Evolutionary conservation across 2,113 vertebrate species (phyloP).

Genomic region (Benitochromis conjunctus): DNA sequence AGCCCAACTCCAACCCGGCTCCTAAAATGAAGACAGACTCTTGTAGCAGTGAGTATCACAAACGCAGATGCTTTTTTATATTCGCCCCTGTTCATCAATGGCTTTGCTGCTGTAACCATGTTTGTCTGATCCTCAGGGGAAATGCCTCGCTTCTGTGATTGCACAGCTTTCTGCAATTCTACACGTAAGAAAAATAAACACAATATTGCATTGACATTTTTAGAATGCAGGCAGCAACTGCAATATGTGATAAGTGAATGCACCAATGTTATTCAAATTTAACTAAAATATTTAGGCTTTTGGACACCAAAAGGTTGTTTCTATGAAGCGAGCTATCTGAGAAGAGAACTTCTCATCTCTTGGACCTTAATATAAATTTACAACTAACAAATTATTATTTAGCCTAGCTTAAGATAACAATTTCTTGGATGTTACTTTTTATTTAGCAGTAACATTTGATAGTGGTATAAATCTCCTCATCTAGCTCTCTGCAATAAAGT

Average conservation of each 20-base stretch:
- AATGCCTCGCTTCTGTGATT: conserved; percentile 21
- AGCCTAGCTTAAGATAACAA: background rate
- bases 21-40: background rate
- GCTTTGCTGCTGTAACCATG: background rate
- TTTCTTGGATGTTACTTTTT: background rate
- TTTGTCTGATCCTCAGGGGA: conserved; percentile 1
- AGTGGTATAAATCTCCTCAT: background rate
- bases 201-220: background rate
- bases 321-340: background rate
- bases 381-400: background rate
- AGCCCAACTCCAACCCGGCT: background rate
- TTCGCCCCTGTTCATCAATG: background rate
- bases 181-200: conserved; percentile 12
- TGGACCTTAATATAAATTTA: background rate
- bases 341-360: background rate
- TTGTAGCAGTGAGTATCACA: conserved; percentile 23
- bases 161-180: conserved; percentile 30
- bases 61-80: background rate
- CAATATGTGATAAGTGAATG: background rate
- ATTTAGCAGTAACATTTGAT: background rate
- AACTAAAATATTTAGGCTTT: background rate
- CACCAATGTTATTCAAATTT: background rate
- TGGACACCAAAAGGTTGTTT: background rate
- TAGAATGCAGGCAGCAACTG: background rate
- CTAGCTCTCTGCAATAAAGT: background rate